Evolutionary conservation across 1,140 invertebrate genomes (phyloP), one percentile per base, ranked within the genome.

Genomic region (Cotesia typhae): DNA sequence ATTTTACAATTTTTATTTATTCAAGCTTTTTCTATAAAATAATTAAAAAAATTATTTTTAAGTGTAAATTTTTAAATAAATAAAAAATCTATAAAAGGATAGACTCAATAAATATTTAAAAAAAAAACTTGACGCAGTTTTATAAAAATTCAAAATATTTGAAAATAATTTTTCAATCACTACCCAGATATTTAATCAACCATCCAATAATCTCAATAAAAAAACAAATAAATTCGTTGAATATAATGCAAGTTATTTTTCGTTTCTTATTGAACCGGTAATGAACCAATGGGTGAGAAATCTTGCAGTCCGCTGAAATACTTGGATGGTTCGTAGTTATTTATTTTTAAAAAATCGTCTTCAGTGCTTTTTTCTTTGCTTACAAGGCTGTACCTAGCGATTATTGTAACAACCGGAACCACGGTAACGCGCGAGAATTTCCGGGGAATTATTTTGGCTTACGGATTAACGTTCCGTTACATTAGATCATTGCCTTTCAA

Each of bases 401-500:
- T 70, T 70, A 75, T 71, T 67, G 60, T 64, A 67, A 72, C 74
- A 72, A 63, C 74, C 74, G 74, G 74, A 75, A 75, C 74, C 70
- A 72, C 70, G 73, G 70, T 70, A 70, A 75, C 74, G 74, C 67
- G 64, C 35, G 70, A 55, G 65, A 72, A 72, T 75, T 67, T 72
- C 71, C 65, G 67, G 74, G 70, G 70, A 75, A 75, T 72, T 72
- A 75, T 75, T 70, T 65, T 36, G 74, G 53, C 61, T 52, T 67
- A 37, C 51, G 60, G 57, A 68, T 69, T 70, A 73, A 69, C 72
- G 67, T 63, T 64, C 60, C 67, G 71, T 69, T 69, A 73, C 28
- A 64, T 65, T 72, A 52, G 51, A 41, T 36, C 28, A 38, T 67
- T 38, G 20, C 53, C 14, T 51, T 67, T 66, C 35, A 60, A n/a